Conservation (phyloP, 1,140 invertebrate genomes). For the Lordiphosa stackelbergi region DNA sequence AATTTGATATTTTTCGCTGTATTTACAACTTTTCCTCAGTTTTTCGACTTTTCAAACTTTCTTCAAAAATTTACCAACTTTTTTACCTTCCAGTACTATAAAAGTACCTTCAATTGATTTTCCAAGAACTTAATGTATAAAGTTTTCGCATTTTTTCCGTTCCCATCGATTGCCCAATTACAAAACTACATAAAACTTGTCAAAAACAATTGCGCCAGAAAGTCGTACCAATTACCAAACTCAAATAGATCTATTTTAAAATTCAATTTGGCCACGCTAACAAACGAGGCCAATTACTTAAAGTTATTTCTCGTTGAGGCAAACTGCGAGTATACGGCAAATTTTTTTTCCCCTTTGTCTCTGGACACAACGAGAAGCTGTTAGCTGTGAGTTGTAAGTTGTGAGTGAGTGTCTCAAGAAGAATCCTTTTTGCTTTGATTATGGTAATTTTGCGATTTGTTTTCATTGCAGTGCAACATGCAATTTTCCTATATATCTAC, state of each 20-base stretch:
- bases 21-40: too few species aligned
- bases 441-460: constrained; percentile 67
- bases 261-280: constrained; percentile 51
- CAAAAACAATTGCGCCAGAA: too few species aligned
- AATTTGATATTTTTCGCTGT: too few species aligned
- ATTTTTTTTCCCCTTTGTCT: constrained; percentile 16
- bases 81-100: too few species aligned
- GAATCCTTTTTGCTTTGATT: constrained; percentile 64
- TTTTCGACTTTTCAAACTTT: too few species aligned
- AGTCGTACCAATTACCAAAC: constrained; percentile 40
- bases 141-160: too few species aligned
- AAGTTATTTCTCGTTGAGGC: constrained; percentile 48
- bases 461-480: constrained; percentile 65
- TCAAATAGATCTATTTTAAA: constrained; percentile 55
- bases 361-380: constrained; percentile 10
- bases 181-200: too few species aligned
- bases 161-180: too few species aligned
- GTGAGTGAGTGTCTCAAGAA: constrained; percentile 17
- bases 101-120: too few species aligned
- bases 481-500: constrained; percentile 53
- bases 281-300: constrained; percentile 64
- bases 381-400: too few species aligned
- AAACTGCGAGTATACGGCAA: constrained; percentile 41
- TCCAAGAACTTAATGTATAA: too few species aligned
- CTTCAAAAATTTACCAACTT: too few species aligned